Conservation (phyloP, 2,888 invertebrate species). For the Sarcophaga variegata region DNA sequence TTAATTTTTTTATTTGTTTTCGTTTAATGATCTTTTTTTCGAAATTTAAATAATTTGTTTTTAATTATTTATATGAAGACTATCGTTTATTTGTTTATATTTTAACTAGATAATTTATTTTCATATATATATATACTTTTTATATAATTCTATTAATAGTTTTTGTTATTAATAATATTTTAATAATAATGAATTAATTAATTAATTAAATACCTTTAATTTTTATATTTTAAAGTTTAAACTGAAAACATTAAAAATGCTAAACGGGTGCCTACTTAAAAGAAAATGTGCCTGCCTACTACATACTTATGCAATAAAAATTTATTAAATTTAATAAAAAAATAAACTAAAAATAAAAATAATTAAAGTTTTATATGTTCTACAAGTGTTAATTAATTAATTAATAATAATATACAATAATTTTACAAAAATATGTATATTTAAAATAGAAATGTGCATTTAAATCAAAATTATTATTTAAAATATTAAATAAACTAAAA, state of each 20-base stretch:
- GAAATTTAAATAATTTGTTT: conserved; percentile 38
- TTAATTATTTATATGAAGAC: conserved; percentile 34
- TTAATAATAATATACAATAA: conserved; percentile 68
- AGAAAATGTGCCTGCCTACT: too few species aligned
- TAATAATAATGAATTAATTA: conserved; percentile 12
- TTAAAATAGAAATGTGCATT: conserved; percentile 58
- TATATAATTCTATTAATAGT: conserved; percentile 31
- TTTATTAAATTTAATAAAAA: conserved; percentile 59
- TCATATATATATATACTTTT: conserved; percentile 27
- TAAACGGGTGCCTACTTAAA: neutral
- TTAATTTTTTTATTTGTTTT: conserved; percentile 36
- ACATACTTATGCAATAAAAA: too few species aligned
- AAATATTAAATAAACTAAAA: conserved; percentile 28
- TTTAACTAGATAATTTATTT: conserved; percentile 59
- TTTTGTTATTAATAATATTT: conserved; percentile 45
- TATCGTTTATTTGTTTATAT: conserved; percentile 33
- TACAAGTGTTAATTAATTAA: too few species aligned
- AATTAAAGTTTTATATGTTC: conserved; percentile 53
- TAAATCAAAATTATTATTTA: neutral
- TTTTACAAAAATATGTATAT: conserved; percentile 17
- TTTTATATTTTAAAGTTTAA: conserved; percentile 20
- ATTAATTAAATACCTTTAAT: conserved; percentile 44
- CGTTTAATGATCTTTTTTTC: conserved; percentile 17
- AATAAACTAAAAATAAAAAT: conserved; percentile 75
- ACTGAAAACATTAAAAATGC: conserved; percentile 9